Percentiles rank a stretch among this genome's conserved stretches.
phyloP scores from a whole-genome alignment of 2,797 vertebrate genomes.

The Mormyrus hasselquistii region DNA sequence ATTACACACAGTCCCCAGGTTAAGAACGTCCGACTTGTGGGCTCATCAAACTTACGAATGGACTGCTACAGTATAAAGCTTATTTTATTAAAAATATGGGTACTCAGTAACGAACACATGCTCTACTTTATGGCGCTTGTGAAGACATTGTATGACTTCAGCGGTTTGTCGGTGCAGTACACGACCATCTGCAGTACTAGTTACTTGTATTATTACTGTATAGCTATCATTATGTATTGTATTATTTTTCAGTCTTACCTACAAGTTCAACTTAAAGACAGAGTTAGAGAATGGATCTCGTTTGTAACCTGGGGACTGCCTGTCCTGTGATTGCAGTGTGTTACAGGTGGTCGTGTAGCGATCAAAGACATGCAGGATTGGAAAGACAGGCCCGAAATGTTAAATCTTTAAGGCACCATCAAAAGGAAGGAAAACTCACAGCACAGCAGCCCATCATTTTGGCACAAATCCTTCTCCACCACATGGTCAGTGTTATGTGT shows the following conservation, averaged over 20 bases:
- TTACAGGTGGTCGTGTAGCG: not conserved
- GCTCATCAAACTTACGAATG: not conserved
- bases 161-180: not conserved
- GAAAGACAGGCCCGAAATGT: not conserved
- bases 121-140: not conserved
- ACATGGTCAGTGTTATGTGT: not conserved
- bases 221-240: not conserved
- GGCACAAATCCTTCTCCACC: not conserved
- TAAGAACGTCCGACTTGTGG: not conserved
- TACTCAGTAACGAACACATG: not conserved
- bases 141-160: not conserved
- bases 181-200: not conserved
- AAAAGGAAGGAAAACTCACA: not conserved
- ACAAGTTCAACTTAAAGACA: not conserved
- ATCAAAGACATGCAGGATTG: not conserved
- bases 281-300: not conserved
- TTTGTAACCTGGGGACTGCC: not conserved
- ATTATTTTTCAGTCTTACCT: not conserved
- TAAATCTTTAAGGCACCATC: not conserved
- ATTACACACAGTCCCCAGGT: not conserved
- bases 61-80: not conserved
- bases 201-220: not conserved
- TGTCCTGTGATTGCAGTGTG: not conserved
- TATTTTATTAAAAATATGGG: not conserved
- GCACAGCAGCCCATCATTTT: not conserved